phyloP scores from a whole-genome alignment of 2,113 vertebrate species.

The Coptodon rendalli region DNA sequence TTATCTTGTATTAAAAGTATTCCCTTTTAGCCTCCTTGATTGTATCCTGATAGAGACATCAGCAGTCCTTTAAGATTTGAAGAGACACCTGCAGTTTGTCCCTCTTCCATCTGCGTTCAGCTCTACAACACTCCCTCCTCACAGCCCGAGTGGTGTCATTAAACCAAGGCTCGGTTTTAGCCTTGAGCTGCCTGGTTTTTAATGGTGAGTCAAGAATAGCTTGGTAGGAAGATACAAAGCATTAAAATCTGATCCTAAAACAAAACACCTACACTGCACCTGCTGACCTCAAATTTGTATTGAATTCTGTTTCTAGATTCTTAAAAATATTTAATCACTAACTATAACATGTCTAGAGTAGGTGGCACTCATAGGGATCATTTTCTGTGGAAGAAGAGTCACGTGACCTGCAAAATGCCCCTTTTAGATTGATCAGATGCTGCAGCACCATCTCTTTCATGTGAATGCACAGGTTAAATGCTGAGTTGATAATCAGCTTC shows the following conservation, averaged over 20 bases:
- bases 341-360: background rate
- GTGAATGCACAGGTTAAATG: background rate
- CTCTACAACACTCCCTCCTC: background rate
- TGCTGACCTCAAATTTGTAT: background rate
- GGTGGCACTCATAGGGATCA: background rate
- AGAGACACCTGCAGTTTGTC: background rate
- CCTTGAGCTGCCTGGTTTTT: background rate
- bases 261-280: background rate
- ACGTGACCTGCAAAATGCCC: background rate
- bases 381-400: background rate
- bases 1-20: background rate
- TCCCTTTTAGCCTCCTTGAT: background rate
- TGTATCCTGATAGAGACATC: background rate
- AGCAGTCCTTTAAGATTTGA: background rate
- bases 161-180: background rate
- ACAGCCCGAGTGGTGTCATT: background rate
- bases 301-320: background rate
- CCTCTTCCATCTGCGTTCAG: background rate
- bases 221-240: background rate
- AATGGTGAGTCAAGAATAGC: rapidly evolving
- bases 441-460: background rate
- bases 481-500: background rate
- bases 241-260: background rate
- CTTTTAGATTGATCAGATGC: background rate
- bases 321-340: background rate